Evolutionary conservation across 2,797 vertebrate genomes (phyloP).

Genomic region (Oreortyx pictus): DNA sequence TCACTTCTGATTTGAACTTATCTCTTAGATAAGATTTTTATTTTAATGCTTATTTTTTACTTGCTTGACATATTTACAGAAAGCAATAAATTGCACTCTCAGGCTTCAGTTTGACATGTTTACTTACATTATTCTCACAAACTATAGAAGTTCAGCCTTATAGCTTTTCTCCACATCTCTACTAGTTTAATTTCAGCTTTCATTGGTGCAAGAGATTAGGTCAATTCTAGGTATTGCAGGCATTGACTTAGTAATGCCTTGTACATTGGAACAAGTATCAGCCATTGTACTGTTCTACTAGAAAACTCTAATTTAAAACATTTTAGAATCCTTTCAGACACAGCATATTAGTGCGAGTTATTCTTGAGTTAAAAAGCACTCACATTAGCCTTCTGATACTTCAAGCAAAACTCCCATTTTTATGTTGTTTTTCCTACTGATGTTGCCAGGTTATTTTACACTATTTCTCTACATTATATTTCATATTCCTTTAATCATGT

Average conservation of each 20-base stretch:
- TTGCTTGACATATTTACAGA: background rate
- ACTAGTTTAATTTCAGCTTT: background rate
- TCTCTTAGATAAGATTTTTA: background rate
- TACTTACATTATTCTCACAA: background rate
- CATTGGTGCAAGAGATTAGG: background rate
- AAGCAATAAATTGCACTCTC: background rate
- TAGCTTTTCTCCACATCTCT: background rate
- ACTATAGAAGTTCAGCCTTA: background rate
- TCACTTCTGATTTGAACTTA: background rate
- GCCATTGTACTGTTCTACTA: background rate
- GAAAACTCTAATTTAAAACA: background rate
- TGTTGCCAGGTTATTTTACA: background rate
- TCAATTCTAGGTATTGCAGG: background rate
- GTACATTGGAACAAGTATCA: background rate
- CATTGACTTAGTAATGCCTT: background rate
- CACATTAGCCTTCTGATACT: background rate
- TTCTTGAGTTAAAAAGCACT: background rate
- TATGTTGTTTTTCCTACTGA: background rate
- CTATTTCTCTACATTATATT: background rate
- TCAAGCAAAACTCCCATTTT: background rate
- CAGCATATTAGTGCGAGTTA: background rate
- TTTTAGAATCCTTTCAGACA: fast-evolving
- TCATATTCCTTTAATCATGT: background rate
- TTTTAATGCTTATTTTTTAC: background rate
- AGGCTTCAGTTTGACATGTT: background rate